Evolutionary conservation across 2,797 vertebrate genomes (phyloP).

Genomic region (Odontamblyopus rebecca): DNA sequence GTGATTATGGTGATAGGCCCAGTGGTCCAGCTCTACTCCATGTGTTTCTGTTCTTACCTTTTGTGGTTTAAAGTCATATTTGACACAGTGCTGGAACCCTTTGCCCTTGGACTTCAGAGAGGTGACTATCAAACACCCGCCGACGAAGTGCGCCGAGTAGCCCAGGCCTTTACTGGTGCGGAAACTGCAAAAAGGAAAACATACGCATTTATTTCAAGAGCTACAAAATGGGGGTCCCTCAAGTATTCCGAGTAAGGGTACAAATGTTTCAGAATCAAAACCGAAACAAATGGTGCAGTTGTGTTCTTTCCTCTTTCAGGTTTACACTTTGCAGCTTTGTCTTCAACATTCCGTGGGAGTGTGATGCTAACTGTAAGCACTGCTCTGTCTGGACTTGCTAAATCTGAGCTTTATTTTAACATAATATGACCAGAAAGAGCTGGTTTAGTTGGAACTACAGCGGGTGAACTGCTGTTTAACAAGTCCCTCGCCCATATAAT

Average conservation of each 20-base stretch:
- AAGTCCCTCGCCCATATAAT: too few species aligned
- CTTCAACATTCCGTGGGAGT: too few species aligned
- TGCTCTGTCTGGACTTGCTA: too few species aligned
- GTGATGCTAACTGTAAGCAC: too few species aligned
- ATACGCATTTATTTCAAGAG: background rate
- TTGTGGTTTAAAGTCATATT: slow-evolving; percentile 98
- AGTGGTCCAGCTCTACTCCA: slow-evolving; percentile 11
- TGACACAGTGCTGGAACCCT: slow-evolving; percentile 98
- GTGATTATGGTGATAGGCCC: too few species aligned
- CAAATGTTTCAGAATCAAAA: background rate
- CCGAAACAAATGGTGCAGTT: too few species aligned
- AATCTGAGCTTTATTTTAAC: too few species aligned
- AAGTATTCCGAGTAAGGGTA: background rate
- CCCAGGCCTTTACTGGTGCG: slow-evolving; percentile 97
- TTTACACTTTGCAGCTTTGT: too few species aligned
- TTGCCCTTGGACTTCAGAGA: slow-evolving; percentile 98
- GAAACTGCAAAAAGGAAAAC: slow-evolving; percentile 79
- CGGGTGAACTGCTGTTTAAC: too few species aligned
- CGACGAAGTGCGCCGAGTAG: slow-evolving; percentile 98
- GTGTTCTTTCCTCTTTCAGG: too few species aligned
- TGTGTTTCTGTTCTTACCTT: slow-evolving; percentile 79
- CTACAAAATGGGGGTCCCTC: background rate
- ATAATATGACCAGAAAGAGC: too few species aligned
- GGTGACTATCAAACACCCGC: slow-evolving; percentile 94
- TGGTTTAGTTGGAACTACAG: too few species aligned